phyloP scores from a whole-genome alignment of 2,888 invertebrate genomes.

The Corythucha ciliata region DNA sequence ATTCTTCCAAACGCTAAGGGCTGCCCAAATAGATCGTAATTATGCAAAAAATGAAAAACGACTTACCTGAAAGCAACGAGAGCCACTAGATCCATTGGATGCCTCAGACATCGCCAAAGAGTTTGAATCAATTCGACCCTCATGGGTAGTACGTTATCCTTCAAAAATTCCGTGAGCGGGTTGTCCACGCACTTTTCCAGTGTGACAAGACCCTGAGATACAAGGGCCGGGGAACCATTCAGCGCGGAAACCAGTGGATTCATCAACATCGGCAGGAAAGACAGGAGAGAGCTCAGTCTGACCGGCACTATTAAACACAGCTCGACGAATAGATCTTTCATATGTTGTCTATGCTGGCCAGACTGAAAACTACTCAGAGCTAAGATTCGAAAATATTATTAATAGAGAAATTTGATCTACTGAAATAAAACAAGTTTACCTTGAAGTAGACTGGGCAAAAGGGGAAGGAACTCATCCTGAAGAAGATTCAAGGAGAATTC shows the following conservation, averaged over 20 bases:
- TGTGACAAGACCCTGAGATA: slow-evolving; percentile 87
- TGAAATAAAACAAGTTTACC: slow-evolving; percentile 43
- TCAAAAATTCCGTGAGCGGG: slow-evolving; percentile 94
- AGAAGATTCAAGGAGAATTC: too few species aligned
- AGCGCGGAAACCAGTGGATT: slow-evolving; percentile 96
- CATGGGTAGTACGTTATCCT: slow-evolving; percentile 97
- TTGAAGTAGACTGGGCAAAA: slow-evolving; percentile 88
- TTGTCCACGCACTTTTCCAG: slow-evolving; percentile 97
- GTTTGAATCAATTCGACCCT: slow-evolving; percentile 97
- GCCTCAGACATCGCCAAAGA: slow-evolving; percentile 84
- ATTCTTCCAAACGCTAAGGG: too few species aligned
- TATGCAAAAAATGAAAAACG: too few species aligned
- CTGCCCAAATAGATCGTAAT: too few species aligned
- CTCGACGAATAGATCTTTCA: slow-evolving; percentile 98
- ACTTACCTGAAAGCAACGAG: slow-evolving; percentile 63
- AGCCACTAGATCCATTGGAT: slow-evolving; percentile 75
- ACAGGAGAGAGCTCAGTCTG: slow-evolving; percentile 84
- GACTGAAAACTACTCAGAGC: slow-evolving; percentile 89
- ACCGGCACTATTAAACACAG: slow-evolving; percentile 96
- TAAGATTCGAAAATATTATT: slow-evolving; percentile 35
- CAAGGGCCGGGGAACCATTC: slow-evolving; percentile 89
- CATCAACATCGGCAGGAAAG: slow-evolving; percentile 97
- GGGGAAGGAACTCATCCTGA: slow-evolving; percentile 94
- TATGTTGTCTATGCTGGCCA: slow-evolving; percentile 92
- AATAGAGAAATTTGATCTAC: neutral